A percentile compares a stretch with the other conserved stretches of the same genome.
These are phyloP conservation scores for Diadromus collaris DNA, from an alignment of 2,888 invertebrate genomes.

Conservation along the genomic window DNA sequence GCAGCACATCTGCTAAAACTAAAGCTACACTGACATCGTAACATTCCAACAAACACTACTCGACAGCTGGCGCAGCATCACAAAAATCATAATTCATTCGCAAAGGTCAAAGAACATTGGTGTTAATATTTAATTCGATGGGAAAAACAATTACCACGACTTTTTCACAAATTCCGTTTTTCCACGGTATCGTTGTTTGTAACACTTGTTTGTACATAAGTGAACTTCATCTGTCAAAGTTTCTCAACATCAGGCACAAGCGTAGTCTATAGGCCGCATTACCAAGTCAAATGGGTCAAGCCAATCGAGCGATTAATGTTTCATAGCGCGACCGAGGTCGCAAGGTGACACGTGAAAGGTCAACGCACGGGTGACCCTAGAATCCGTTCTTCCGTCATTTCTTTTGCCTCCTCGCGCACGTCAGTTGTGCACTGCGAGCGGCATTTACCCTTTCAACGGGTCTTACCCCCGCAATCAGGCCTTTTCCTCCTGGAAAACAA, in stretches of 20 bases:
- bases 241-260: neutral
- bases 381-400: slow-evolving; percentile 4
- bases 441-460: neutral
- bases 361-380: slow-evolving; percentile 55
- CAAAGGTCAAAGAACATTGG: slow-evolving; percentile 17
- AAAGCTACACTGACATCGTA: neutral
- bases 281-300: neutral
- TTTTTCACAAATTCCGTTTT: slow-evolving; percentile 27
- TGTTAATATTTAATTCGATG: neutral
- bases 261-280: slow-evolving; percentile 3
- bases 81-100: slow-evolving; percentile 15
- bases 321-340: slow-evolving; percentile 2
- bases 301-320: neutral
- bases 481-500: slow-evolving; percentile 7
- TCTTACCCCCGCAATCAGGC: slow-evolving; percentile 13
- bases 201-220: slow-evolving; percentile 23
- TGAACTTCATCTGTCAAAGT: slow-evolving; percentile 30
- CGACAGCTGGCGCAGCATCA: neutral
- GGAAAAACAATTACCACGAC: neutral
- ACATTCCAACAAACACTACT: neutral
- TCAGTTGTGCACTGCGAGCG: neutral
- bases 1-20: neutral
- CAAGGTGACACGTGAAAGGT: slow-evolving; percentile 40
- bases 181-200: slow-evolving; percentile 3
- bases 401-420: slow-evolving; percentile 2